Percentiles rank a stretch among this genome's conserved stretches.
phyloP scores from a whole-genome alignment of 2,113 vertebrate genomes.

The Spea multiplicata region DNA sequence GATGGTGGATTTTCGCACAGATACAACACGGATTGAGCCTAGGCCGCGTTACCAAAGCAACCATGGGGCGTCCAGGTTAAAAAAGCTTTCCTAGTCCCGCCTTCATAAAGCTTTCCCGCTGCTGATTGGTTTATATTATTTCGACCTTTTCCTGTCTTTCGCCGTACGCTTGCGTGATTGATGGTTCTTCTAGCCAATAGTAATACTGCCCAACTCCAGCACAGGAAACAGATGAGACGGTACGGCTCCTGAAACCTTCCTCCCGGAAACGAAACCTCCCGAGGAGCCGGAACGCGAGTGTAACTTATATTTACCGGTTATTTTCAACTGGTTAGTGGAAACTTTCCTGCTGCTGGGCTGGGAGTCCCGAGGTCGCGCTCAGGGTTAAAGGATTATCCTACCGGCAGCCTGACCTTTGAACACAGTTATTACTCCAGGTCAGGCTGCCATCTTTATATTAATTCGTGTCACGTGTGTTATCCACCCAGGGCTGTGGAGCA shows the following conservation, averaged over 20 bases:
- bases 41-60: constrained; percentile 13
- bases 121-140: not conserved
- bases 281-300: too few relatives aligned
- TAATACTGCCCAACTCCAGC: not conserved
- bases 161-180: not conserved
- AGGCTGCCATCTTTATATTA: too few relatives aligned
- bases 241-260: not conserved
- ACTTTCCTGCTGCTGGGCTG: too few relatives aligned
- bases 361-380: too few relatives aligned
- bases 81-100: not conserved
- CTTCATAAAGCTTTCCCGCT: not conserved
- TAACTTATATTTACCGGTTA: too few relatives aligned
- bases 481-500: too few relatives aligned
- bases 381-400: too few relatives aligned
- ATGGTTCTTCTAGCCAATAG: not conserved
- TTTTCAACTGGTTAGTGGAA: too few relatives aligned
- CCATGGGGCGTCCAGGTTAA: not conserved
- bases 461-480: too few relatives aligned
- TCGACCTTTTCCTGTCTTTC: not conserved
- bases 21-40: not conserved
- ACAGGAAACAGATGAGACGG: not conserved
- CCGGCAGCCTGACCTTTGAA: too few relatives aligned
- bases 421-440: too few relatives aligned
- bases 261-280: not conserved
- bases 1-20: not conserved